These are phyloP conservation scores for Phenganax marumi DNA, from an alignment of 92 coral and sea anemone genomes.

Conservation along the genomic window DNA sequence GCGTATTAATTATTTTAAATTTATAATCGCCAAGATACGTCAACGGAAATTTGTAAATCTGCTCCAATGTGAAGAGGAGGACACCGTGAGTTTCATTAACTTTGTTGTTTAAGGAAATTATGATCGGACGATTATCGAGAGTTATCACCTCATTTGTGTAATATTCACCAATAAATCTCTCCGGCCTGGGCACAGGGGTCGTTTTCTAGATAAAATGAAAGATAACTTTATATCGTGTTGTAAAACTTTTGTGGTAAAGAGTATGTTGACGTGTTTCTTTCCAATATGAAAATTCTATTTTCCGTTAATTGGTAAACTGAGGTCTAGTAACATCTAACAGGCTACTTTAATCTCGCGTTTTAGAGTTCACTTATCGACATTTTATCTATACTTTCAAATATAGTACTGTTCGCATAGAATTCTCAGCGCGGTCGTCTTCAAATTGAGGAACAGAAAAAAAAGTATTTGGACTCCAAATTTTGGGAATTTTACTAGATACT, in stretches of 20 bases:
- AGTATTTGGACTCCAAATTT: no score
- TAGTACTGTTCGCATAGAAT: no score
- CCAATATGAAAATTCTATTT: no score
- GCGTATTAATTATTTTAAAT: conserved; percentile 66
- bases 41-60: conserved; percentile 33
- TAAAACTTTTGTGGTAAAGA: background rate
- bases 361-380: no score
- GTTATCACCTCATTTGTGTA: conserved; percentile 52
- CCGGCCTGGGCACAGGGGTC: conserved; percentile 34
- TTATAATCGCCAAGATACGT: conserved; percentile 55
- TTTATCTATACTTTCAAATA: no score
- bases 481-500: no score
- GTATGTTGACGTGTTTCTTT: background rate
- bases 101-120: background rate
- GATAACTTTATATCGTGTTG: background rate
- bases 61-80: conserved; percentile 29
- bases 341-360: no score
- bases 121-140: background rate
- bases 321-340: no score
- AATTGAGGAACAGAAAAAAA: no score
- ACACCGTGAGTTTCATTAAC: conserved; percentile 29
- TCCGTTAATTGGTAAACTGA: no score
- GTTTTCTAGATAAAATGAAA: background rate
- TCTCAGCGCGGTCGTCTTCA: no score
- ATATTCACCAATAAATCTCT: conserved; percentile 57